Evolutionary conservation across 2,797 vertebrate species (phyloP).

Genomic region (Chromis chromis): DNA sequence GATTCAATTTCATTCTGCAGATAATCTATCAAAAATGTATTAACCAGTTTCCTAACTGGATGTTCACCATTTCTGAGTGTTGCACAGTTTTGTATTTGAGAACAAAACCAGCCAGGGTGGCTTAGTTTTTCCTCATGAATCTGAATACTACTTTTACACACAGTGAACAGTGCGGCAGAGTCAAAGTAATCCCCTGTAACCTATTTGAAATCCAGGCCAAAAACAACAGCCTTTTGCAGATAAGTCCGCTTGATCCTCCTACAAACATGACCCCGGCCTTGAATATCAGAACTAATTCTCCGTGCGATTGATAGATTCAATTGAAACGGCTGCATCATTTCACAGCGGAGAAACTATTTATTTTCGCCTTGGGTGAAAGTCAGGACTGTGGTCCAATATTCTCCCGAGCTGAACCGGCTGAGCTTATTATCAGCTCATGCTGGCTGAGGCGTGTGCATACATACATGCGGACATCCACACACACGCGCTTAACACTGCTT

Average conservation of each 20-base stretch:
- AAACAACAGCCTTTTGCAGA: conserved; percentile 59
- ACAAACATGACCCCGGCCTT: conserved; percentile 40
- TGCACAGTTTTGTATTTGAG: not conserved
- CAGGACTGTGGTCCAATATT: conserved; percentile 25
- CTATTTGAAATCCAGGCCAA: conserved; percentile 57
- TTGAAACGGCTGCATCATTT: conserved; percentile 27
- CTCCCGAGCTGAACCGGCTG: conserved; percentile 22
- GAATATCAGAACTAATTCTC: conserved; percentile 26
- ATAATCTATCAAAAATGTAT: not conserved
- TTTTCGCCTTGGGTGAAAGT: conserved; percentile 32
- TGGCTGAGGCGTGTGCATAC: conserved; percentile 8
- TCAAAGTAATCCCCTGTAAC: conserved; percentile 51
- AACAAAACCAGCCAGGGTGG: conserved; percentile 32
- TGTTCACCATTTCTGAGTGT: too few species aligned
- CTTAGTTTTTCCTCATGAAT: conserved; percentile 46
- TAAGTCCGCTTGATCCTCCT: conserved; percentile 51
- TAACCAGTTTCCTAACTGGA: not conserved
- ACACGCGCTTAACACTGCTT: conserved; percentile 27
- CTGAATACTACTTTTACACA: conserved; percentile 34
- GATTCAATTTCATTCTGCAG: not conserved
- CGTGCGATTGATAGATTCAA: conserved; percentile 22
- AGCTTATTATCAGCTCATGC: conserved; percentile 45
- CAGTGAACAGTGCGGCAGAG: conserved; percentile 40
- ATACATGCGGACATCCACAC: not conserved
- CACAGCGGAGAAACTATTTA: conserved; percentile 20